Base-by-base conservation (phyloP, 1,140 invertebrate genomes). In the Habropoda laboriosa region DNA sequence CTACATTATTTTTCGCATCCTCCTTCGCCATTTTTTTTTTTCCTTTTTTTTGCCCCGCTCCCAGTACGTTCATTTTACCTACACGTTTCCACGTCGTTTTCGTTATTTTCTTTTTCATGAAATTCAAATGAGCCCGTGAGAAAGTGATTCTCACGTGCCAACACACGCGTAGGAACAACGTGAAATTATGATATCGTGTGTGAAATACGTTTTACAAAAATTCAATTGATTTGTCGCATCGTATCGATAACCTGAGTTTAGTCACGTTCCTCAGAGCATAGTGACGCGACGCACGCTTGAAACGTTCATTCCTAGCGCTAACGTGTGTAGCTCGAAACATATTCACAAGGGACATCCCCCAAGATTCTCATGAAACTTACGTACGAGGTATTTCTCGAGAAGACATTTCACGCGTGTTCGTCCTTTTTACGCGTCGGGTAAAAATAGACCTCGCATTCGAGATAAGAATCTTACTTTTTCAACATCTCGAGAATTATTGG, bases 1-100 rank as follows among this genome's bases (percentile, higher is more conserved):
- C 53, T 27, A 75, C 53, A 60, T 60, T 61, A 57, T 27, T 83
- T 83, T 58, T 66, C 66, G 58, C 71, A 72, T 66, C 58, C 61
- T 71, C 42, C n/a, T n/a, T n/a, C 21, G 2, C 10, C 24, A 13
- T 16, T 32, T 24, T 40, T 30, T 13, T 27, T 13, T 21, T 18
- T 3, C n/a, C 10, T 35, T 35, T 73, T 32, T 58, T 42, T 38
- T 27, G n/a, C 16, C 0, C 7, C 3, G 7, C 13, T 40, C 42
- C 10, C 21, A n/a, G 12, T 5, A 21, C 47, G 4, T 1, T 49
- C 27, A 3, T 55, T 16, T 6, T 27, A 1, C 38, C 0, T 8
- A 16, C 30, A 27, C 24, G 13, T 7, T 32, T 13, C 58, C n/a
- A 10, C 24, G 12, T 51, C 40, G 5, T 61, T 18, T 18, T 30